phyloP scores from a whole-genome alignment of 1,140 invertebrate genomes.

The Lepidurus arcticus region DNA sequence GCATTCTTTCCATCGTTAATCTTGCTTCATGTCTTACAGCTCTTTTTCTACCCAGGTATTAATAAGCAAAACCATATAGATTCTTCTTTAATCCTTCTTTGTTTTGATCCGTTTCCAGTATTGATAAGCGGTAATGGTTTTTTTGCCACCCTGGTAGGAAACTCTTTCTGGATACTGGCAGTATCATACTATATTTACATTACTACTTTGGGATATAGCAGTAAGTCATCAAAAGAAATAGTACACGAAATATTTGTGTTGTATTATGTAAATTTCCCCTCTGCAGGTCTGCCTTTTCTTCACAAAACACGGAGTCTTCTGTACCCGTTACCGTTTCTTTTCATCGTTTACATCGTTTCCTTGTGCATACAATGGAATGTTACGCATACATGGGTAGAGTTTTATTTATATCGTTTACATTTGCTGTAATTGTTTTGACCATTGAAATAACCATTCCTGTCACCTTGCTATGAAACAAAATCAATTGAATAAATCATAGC shows the following conservation, averaged over 20 bases:
- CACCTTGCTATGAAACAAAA: not conserved
- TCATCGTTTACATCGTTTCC: slow-evolving; percentile 74
- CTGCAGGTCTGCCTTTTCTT: slow-evolving; percentile 81
- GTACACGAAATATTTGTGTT: slow-evolving; percentile 29
- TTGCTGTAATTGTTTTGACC: slow-evolving; percentile 41
- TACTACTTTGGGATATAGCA: slow-evolving; percentile 95
- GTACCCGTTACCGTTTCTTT: slow-evolving; percentile 71
- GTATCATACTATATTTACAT: slow-evolving; percentile 93
- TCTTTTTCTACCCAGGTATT: slow-evolving; percentile 82
- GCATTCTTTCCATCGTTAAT: slow-evolving; percentile 94
- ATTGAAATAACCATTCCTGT: not conserved
- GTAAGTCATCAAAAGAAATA: slow-evolving; percentile 54
- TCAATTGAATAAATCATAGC: not conserved
- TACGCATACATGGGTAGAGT: slow-evolving; percentile 61
- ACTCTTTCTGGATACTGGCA: slow-evolving; percentile 89
- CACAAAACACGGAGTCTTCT: slow-evolving; percentile 82
- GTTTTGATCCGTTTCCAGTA: slow-evolving; percentile 50
- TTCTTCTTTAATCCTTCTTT: slow-evolving; percentile 2
- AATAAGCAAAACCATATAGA: not conserved
- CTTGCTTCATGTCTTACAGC: slow-evolving; percentile 86
- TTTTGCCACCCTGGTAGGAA: slow-evolving; percentile 76
- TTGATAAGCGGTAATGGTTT: slow-evolving; percentile 68
- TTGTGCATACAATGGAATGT: slow-evolving; percentile 56
- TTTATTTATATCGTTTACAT: slow-evolving; percentile 66
- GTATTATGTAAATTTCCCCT: slow-evolving; percentile 35